Evolutionary conservation across 2,797 vertebrate species (phyloP).

Genomic region (Amblyraja radiata): DNA sequence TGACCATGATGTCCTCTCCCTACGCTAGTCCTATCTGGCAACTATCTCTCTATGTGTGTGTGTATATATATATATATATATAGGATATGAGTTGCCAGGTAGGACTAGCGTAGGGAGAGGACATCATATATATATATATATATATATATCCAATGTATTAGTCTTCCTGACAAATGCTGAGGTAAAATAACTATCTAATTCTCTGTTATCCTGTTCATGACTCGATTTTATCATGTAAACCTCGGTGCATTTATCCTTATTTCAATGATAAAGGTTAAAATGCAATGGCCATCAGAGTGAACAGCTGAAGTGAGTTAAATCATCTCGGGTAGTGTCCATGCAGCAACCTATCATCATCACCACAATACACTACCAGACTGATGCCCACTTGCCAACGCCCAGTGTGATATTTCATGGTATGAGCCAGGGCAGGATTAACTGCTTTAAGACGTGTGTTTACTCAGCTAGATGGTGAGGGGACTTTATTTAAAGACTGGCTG

Average conservation of each 20-base stretch:
- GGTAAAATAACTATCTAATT: background rate
- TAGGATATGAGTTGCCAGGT: too few species aligned
- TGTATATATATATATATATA: too few species aligned
- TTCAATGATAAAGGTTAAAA: background rate
- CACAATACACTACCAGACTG: background rate
- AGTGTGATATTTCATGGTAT: background rate
- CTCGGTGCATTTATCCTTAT: background rate
- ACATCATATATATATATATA: too few species aligned
- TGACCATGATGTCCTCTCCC: too few species aligned
- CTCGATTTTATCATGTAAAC: background rate
- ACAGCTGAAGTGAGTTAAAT: background rate
- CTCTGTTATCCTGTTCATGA: background rate
- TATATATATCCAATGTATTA: background rate
- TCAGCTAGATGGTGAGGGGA: background rate
- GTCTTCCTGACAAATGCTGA: background rate
- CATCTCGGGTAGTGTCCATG: background rate
- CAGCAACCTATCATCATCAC: background rate
- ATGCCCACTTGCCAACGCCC: conserved; percentile 23
- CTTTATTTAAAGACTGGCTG: conserved; percentile 20
- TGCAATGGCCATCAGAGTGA: background rate
- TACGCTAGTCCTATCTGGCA: too few species aligned
- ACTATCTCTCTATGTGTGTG: too few species aligned
- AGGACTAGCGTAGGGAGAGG: too few species aligned
- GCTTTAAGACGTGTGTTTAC: conserved; percentile 10
- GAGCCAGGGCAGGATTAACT: conserved; percentile 23